Evolutionary conservation across 2,113 vertebrate genomes (phyloP).

Genomic region (Prunella fulvescens): DNA sequence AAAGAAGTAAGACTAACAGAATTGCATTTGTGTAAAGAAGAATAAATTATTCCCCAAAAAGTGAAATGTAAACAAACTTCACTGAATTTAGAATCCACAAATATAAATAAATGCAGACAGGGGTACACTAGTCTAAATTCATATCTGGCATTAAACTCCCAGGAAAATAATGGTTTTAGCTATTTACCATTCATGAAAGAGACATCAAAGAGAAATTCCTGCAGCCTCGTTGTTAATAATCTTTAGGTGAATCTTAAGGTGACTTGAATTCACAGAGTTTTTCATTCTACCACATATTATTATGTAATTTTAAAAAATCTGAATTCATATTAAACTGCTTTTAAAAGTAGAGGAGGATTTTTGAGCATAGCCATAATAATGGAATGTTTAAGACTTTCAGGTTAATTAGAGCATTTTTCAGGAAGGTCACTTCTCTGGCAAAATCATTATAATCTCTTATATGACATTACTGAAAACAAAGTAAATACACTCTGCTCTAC

Average conservation of each 20-base stretch:
- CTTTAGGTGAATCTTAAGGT: neutral
- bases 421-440: neutral
- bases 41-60: neutral
- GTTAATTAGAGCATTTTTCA: neutral
- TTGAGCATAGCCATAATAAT: neutral
- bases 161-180: neutral
- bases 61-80: neutral
- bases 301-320: neutral
- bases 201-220: neutral
- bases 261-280: neutral
- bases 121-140: neutral
- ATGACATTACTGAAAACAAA: neutral
- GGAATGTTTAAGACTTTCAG: neutral
- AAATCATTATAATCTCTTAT: neutral
- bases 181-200: neutral
- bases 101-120: neutral
- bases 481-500: neutral
- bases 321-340: neutral
- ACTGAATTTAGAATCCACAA: neutral
- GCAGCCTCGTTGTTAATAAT: neutral
- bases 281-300: neutral
- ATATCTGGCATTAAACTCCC: neutral
- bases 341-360: neutral
- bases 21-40: neutral
- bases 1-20: neutral